Base-by-base conservation (phyloP, 2,888 invertebrate species). In the Patella pellucida region DNA sequence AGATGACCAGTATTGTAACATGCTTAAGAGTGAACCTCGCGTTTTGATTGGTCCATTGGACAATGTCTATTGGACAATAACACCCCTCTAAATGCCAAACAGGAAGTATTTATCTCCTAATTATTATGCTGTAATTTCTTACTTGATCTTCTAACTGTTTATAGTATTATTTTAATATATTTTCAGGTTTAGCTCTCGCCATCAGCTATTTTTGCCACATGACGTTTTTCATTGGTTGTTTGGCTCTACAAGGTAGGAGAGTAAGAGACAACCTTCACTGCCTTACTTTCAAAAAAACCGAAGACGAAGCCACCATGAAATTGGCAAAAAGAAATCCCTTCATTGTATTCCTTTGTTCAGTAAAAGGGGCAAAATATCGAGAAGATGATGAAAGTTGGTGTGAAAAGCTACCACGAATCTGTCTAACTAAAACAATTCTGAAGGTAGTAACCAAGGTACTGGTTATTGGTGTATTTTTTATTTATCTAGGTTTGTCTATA, bases 281-380 rank as follows among this genome's bases (percentile, higher is more conserved):
- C 41, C 31, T 81, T 68, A 77, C 82, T 15, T 83, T 81, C 67
- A 72, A 71, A 16, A 69, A 69, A 67, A 80, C 79, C n/a, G 76
- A 73, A 11, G 77, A 82, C 3, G 75, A 77, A 4, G 9, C 41
- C 41, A 41, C 7, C 76, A 79, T 11, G 78, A 83, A 31, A 74
- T 79, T 72, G 73, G 72, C 68, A 71, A 78, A 9, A 72, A 76
- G 1, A 71, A 73, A 1, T 67, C 68, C 3, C 67, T 69, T 54
- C 27, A 50, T n/a, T 5, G 68, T 78, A 2, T 75, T 79, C 11
- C 95, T 86, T 68, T 85, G 83, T 73, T 72, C 78, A 4, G 85
- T 84, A 11, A 68, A 77, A 11, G 72, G 76, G 14, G 82, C 85
- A 1, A 75, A 54, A 11, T 56, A 73, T 7, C 54, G 77, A 4